Percentiles rank a stretch among this genome's conserved stretches.
These are phyloP conservation scores for Stigmatopora nigra DNA, from an alignment of 2,113 vertebrate genomes.

Conservation along the genomic window DNA sequence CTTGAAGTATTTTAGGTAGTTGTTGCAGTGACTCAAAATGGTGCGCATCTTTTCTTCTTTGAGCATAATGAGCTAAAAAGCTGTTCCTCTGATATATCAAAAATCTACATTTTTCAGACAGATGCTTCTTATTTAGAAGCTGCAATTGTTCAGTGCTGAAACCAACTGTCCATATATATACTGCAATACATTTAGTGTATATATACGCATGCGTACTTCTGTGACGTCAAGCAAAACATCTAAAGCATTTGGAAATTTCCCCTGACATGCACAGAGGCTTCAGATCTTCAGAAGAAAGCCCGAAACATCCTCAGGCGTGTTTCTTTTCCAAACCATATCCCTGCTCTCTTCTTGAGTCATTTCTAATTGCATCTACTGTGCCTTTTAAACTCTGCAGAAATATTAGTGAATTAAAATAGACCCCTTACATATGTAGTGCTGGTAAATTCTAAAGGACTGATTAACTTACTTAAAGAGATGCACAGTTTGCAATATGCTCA, in stretches of 20 bases:
- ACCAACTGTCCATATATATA: background rate
- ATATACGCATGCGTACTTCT: background rate
- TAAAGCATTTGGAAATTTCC: constrained; percentile 9
- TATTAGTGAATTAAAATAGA: constrained; percentile 5
- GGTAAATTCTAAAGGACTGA: background rate
- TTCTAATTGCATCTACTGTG: constrained; percentile 23
- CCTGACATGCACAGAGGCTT: constrained; percentile 1
- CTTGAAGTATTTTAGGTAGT: background rate
- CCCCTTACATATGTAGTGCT: background rate
- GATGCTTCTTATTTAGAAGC: background rate
- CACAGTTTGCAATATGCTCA: background rate
- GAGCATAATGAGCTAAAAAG: too few species aligned
- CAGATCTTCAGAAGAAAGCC: constrained; percentile 5
- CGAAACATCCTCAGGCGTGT: constrained; percentile 10
- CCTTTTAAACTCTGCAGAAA: constrained; percentile 15
- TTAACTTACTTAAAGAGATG: background rate
- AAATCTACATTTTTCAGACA: too few species aligned
- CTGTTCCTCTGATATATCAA: too few species aligned
- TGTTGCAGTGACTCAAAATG: too few species aligned
- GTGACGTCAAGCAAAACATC: constrained; percentile 14
- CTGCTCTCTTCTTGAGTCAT: constrained; percentile 41
- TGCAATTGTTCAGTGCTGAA: background rate
- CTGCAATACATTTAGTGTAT: background rate
- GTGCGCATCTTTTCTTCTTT: too few species aligned
- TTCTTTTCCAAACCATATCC: constrained; percentile 25